These are phyloP conservation scores for Setipinna tenuifilis DNA, from an alignment of 2,797 vertebrate species.

Conservation along the genomic window DNA sequence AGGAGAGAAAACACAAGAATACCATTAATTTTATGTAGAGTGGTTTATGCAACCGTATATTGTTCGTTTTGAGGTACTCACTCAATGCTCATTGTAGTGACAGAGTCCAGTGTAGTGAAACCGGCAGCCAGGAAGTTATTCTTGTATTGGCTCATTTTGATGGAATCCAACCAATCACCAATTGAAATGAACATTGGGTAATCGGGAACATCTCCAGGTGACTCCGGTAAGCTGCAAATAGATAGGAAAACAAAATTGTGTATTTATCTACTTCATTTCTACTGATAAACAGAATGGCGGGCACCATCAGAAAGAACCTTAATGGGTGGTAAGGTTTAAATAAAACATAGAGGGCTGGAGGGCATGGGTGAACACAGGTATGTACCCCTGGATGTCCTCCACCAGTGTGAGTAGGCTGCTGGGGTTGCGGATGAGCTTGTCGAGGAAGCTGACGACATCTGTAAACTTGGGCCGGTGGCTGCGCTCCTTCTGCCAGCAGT, in stretches of 20 bases:
- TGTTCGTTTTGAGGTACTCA: constrained; percentile 60
- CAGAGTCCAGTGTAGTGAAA: constrained; percentile 94
- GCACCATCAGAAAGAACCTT: not conserved
- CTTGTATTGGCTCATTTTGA: constrained; percentile 99
- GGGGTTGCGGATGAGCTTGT: constrained; percentile 95
- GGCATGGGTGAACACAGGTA: not conserved
- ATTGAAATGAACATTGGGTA: constrained; percentile 93
- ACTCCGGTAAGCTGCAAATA: constrained; percentile 71
- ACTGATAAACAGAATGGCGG: not conserved
- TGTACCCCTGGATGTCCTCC: constrained; percentile 70
- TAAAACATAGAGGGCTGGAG: not conserved
- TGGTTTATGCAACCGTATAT: not conserved
- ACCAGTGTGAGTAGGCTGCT: constrained; percentile 91
- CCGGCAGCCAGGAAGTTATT: constrained; percentile 96
- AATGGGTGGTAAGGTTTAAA: not conserved
- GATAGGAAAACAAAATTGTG: not conserved
- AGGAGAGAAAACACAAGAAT: constrained; percentile 30
- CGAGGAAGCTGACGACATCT: constrained; percentile 90
- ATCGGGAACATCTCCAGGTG: constrained; percentile 77
- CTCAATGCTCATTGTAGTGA: constrained; percentile 82
- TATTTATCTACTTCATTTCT: not conserved
- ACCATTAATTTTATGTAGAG: not conserved
- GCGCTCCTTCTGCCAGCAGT: constrained; percentile 97
- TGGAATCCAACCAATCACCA: constrained; percentile 97
- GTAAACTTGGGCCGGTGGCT: constrained; percentile 89